These are phyloP conservation scores for Tinea pellionella DNA, from an alignment of 2,888 invertebrate genomes.

Conservation along the genomic window DNA sequence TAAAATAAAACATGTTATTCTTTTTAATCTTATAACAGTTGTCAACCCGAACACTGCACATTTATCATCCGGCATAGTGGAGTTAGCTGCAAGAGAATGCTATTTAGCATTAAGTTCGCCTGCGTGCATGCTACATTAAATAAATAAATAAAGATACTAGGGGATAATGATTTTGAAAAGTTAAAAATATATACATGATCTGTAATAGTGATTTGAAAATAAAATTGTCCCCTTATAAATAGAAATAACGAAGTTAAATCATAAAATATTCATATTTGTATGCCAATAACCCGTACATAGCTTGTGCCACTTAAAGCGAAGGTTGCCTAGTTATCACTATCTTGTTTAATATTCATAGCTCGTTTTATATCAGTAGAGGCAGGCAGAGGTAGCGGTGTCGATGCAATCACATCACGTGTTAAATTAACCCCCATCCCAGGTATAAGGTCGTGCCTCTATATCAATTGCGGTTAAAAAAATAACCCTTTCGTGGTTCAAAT, in stretches of 20 bases:
- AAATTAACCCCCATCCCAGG: neutral
- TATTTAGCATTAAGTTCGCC: no score
- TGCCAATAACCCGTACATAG: neutral
- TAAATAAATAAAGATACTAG: no score
- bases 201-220: no score
- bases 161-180: no score
- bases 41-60: no score
- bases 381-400: slow-evolving; percentile 1
- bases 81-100: no score
- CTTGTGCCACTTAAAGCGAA: neutral
- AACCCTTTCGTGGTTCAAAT: neutral
- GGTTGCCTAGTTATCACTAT: slow-evolving; percentile 5
- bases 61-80: no score
- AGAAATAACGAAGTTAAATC: neutral
- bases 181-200: no score
- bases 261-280: neutral
- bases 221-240: no score
- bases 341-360: slow-evolving; percentile 4
- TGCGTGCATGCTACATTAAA: no score
- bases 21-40: no score
- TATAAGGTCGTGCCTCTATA: neutral
- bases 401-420: slow-evolving; percentile 11
- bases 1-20: no score
- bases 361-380: slow-evolving; percentile 12
- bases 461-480: neutral